Evolutionary conservation across 1,140 invertebrate genomes (phyloP).

Genomic region (Hydropsyche tenuis): DNA sequence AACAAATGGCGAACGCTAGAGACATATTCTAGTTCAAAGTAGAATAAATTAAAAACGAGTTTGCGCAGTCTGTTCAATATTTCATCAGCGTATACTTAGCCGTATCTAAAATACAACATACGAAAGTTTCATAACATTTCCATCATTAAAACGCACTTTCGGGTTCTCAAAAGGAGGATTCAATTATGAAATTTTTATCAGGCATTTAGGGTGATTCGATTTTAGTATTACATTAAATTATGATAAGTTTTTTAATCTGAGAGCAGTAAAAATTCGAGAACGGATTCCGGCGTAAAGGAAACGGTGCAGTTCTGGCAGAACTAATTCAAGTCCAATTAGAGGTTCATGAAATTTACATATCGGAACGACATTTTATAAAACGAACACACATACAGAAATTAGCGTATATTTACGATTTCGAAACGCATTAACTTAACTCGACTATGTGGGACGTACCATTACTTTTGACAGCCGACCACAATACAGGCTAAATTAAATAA

Average conservation of each 20-base stretch:
- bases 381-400: conserved; percentile 13
- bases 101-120: conserved; percentile 3
- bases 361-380: conserved; percentile 1
- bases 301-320: neutral
- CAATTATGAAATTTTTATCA: neutral
- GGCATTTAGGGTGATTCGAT: neutral
- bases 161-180: no score
- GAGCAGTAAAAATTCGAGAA: no score
- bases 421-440: conserved; percentile 23
- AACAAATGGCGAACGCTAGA: conserved; percentile 19
- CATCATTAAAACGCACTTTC: neutral
- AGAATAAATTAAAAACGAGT: conserved; percentile 33
- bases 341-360: conserved; percentile 1
- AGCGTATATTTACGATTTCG: conserved; percentile 19
- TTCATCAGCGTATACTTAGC: conserved; percentile 11
- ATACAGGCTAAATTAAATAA: conserved; percentile 25
- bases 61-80: conserved; percentile 4
- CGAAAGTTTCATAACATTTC: neutral
- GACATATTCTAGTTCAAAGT: conserved; percentile 24
- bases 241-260: neutral
- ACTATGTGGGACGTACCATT: conserved; percentile 20
- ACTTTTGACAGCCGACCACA: conserved; percentile 17
- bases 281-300: neutral
- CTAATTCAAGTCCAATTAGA: neutral
- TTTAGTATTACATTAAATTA: neutral